Evolutionary conservation across 1,140 invertebrate species (phyloP).

Genomic region (Drosophila rufa): DNA sequence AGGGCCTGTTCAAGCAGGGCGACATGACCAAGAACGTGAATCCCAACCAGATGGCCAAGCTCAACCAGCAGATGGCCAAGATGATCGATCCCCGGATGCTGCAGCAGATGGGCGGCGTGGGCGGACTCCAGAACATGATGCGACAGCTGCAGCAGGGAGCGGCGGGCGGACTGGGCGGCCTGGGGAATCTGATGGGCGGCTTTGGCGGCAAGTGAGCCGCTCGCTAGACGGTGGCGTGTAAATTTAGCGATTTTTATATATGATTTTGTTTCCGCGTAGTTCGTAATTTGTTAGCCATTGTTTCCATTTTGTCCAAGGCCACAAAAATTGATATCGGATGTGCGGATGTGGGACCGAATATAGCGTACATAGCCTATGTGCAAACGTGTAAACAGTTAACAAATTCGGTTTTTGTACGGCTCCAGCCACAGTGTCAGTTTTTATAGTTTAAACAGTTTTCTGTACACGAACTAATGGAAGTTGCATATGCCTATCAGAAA

Average conservation of each 20-base stretch:
- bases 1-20: conserved; percentile 98
- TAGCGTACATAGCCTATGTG: conserved; percentile 20
- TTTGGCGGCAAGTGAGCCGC: conserved; percentile 82
- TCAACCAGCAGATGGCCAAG: conserved; percentile 99
- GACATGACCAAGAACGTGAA: conserved; percentile 99
- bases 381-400: conserved; percentile 49
- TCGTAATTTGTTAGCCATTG: conserved; percentile 69
- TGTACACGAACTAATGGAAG: conserved; percentile 43
- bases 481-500: conserved; percentile 33
- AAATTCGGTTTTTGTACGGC: conserved; percentile 50
- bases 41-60: conserved; percentile 98
- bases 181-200: conserved; percentile 91
- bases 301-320: conserved; percentile 52
- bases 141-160: conserved; percentile 97
- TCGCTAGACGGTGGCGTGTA: conserved; percentile 11
- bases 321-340: conserved; percentile 43
- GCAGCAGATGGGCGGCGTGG: conserved; percentile 97
- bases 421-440: conserved; percentile 49
- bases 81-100: conserved; percentile 99
- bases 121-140: conserved; percentile 99
- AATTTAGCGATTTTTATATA: conserved; percentile 66
- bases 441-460: conserved; percentile 54
- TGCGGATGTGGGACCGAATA: conserved; percentile 35
- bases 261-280: conserved; percentile 70
- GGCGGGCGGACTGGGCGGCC: conserved; percentile 88